phyloP scores from a whole-genome alignment of 2,888 invertebrate genomes.

The Tenthredo notha region DNA sequence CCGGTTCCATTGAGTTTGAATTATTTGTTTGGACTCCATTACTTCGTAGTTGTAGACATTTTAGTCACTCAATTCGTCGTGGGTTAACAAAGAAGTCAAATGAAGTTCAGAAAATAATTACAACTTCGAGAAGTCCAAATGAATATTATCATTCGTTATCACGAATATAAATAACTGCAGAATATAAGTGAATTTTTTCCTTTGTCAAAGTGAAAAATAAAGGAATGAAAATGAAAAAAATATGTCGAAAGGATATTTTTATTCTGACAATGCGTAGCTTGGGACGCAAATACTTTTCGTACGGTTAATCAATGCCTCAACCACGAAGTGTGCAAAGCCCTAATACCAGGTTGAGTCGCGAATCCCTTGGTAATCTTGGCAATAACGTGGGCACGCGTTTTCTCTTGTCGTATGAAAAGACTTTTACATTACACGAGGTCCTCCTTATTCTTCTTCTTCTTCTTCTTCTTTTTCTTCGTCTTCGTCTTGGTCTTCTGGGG shows the following conservation, averaged over 20 bases:
- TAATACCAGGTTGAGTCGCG: conserved; percentile 15
- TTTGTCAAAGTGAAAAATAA: neutral
- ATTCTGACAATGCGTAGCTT: neutral
- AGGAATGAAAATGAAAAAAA: neutral
- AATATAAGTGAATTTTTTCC: neutral
- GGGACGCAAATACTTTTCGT: conserved; percentile 7
- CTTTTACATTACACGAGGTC: conserved; percentile 1
- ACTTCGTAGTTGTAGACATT: neutral
- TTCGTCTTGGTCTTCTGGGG: neutral
- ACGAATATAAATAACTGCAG: neutral
- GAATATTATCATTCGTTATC: neutral
- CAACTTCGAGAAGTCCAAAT: neutral
- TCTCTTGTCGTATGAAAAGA: conserved; percentile 28
- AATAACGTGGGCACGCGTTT: conserved; percentile 31
- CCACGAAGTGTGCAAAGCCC: conserved; percentile 16
- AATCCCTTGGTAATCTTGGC: conserved; percentile 34
- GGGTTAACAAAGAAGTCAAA: neutral
- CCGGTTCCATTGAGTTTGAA: neutral
- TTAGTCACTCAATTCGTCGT: neutral
- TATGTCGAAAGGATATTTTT: neutral
- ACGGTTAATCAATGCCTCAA: conserved; percentile 26
- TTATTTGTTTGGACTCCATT: neutral
- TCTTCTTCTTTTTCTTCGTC: neutral
- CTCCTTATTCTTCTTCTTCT: neutral
- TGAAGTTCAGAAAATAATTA: neutral